Base-by-base conservation (phyloP, 1,140 invertebrate genomes). In the Nasonia longicornis region DNA sequence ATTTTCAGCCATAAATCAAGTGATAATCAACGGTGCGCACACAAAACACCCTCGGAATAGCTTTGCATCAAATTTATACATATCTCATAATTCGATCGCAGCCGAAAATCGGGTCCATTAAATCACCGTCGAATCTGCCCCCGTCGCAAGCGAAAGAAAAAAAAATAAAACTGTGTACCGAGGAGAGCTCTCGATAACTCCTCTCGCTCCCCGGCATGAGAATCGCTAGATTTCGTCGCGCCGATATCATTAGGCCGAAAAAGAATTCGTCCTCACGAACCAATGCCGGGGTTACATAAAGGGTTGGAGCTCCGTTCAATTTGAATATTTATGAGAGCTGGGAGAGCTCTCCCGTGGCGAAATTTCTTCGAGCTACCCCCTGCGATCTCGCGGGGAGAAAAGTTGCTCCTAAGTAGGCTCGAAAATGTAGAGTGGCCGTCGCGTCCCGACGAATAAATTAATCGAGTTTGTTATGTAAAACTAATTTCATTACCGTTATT, bases 281-380 rank as follows among this genome's bases (percentile, higher is more conserved):
- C 70, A 48, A 77, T 70, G 42, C 58, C 77, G 58, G 38, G 76
- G 38, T 42, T 42, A 42, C 8, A 22, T 63, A 85, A 83, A 82
- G 85, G 84, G 69, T 85, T 83, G 70, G 20, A 63, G 45, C 70
- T 8, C 3, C 48, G 14, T 52, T 66, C 84, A 67, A 85, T 84
- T 85, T 86, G 84, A 87, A 87, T 87, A 87, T 87, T 87, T 87
- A 87, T 87, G 84, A 86, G 84, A 86, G 84, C 31, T 10, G 16
- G 38, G 16, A 26, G 14, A 31, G 52, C 64, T 64, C 64, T 22
- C 64, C 64, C 64, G n/a, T 67, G 26, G 29, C 64, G 76, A 79
- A 77, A 84, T 83, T 84, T 79, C 64, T 79, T 52, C 63, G 45
- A 72, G 81, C 75, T 29, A 35, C 29, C 22, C 26, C 20, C 16